Percentiles rank a stretch among this genome's conserved stretches.
Conservation (phyloP, 2,797 vertebrate genomes). For the Sebastes ruberrimus region DNA sequence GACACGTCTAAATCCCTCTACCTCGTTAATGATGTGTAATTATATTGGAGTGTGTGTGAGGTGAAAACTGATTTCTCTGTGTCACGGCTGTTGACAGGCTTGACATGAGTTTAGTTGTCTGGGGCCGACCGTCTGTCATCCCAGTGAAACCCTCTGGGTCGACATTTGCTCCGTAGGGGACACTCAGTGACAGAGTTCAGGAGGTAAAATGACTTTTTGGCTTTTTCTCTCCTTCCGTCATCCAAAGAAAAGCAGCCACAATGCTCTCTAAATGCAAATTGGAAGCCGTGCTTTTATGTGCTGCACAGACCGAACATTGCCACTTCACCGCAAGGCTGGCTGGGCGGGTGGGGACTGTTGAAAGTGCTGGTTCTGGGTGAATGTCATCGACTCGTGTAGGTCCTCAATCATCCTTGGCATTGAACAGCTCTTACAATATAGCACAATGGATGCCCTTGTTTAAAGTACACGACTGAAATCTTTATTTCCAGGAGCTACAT, state of each 20-base stretch:
- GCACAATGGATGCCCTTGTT: slow-evolving; percentile 36
- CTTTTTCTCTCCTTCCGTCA: slow-evolving; percentile 31
- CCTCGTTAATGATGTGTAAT: slow-evolving; percentile 72
- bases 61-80: slow-evolving; percentile 57
- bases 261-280: slow-evolving; percentile 74
- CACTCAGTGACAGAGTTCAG: slow-evolving; percentile 55
- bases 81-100: slow-evolving; percentile 53
- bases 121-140: slow-evolving; percentile 24
- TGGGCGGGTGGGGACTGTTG: slow-evolving; percentile 24
- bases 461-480: slow-evolving; percentile 24
- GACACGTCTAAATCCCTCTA: slow-evolving; percentile 40
- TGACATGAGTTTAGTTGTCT: slow-evolving; percentile 52
- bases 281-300: slow-evolving; percentile 43
- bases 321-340: slow-evolving; percentile 12
- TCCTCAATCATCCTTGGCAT: slow-evolving; percentile 45
- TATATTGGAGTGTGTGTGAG: slow-evolving; percentile 63
- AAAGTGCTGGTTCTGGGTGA: slow-evolving; percentile 43
- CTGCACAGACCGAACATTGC: slow-evolving; percentile 31
- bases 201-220: slow-evolving; percentile 49
- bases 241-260: slow-evolving; percentile 40
- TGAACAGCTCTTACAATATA: slow-evolving; percentile 21
- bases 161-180: slow-evolving; percentile 11
- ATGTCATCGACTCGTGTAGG: slow-evolving; percentile 33
- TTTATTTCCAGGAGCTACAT: background rate
- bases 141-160: slow-evolving; percentile 23